Base-by-base conservation (phyloP, 2,888 invertebrate species). In the Andrena praecox region DNA sequence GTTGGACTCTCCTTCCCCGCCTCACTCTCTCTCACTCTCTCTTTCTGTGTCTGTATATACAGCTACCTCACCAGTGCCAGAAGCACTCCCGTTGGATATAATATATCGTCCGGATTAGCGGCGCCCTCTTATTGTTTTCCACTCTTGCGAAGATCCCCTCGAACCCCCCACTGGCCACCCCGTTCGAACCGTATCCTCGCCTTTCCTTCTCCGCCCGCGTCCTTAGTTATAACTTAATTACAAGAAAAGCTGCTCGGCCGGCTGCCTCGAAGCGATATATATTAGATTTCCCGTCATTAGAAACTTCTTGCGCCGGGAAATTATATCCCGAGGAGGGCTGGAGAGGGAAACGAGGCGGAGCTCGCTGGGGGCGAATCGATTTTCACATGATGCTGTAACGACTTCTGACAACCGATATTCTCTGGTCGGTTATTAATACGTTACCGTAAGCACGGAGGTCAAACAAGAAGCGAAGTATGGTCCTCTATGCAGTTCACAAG, bases 181-280 rank as follows among this genome's bases (percentile, higher is more conserved):
- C 20, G 75, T 77, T 50, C 64, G 77, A 82, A 68, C 66, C 74
- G 77, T 89, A 84, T 71, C 74, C 80, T 66, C 79, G 75, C 72
- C 67, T 75, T 78, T 78, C 86, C 83, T 71, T 67, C 81, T 79
- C 82, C 73, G 71, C 78, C 80, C 59, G 48, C 85, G 85, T 82
- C 90, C 91, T 90, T 89, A 89, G 90, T 92, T 93, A 93, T 93
- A 94, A 93, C 93, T 94, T 93, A 93, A 94, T 94, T 94, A 93
- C 93, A 91, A 91, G 91, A 92, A 92, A 93, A 93, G 92, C 92
- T 91, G 90, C 87, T 85, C 85, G 85, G 77, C 86, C 80, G 85
- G 75, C 85, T 82, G 76, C 52, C 81, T 73, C 80, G 75, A 70
- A 79, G 76, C 88, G 88, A 91, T 90, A 91, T 92, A 92, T 93